phyloP scores from a whole-genome alignment of 2,797 vertebrate species.

The Melanotaenia pygmaea region DNA sequence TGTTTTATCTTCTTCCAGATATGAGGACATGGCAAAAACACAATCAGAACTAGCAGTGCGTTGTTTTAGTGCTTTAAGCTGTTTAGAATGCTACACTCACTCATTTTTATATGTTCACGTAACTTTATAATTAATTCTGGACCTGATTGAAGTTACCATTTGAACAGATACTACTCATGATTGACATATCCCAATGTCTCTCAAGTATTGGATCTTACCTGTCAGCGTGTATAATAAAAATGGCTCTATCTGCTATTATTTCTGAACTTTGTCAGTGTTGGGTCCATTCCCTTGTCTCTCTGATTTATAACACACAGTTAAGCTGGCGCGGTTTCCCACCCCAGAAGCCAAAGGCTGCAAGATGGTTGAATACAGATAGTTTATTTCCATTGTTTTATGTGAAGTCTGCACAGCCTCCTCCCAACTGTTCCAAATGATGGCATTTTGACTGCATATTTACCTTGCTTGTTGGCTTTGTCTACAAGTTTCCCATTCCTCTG shows the following conservation, averaged over 20 bases:
- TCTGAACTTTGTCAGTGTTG: background rate
- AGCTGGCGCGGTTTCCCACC: background rate
- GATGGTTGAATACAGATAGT: constrained; percentile 25
- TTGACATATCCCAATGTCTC: background rate
- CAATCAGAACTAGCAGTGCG: background rate
- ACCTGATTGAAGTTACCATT: background rate
- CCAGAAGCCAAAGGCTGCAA: constrained; percentile 20
- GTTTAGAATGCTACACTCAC: background rate
- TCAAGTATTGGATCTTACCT: background rate
- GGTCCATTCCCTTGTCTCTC: constrained; percentile 7
- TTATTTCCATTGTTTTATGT: background rate
- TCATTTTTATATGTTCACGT: background rate
- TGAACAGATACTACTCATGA: background rate
- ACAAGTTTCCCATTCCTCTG: constrained; percentile 26
- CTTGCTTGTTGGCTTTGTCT: constrained; percentile 35
- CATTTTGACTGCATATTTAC: constrained; percentile 28
- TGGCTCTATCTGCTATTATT: constrained; percentile 5
- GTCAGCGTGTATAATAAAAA: background rate
- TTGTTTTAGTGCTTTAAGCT: background rate
- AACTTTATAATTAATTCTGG: background rate
- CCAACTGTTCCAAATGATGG: background rate
- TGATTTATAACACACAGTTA: constrained; percentile 3
- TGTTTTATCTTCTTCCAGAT: constrained; percentile 26
- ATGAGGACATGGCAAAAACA: background rate
- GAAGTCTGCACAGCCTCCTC: constrained; percentile 17